Conservation (phyloP, 2,113 vertebrate genomes). For the Eudorcas thomsonii region DNA sequence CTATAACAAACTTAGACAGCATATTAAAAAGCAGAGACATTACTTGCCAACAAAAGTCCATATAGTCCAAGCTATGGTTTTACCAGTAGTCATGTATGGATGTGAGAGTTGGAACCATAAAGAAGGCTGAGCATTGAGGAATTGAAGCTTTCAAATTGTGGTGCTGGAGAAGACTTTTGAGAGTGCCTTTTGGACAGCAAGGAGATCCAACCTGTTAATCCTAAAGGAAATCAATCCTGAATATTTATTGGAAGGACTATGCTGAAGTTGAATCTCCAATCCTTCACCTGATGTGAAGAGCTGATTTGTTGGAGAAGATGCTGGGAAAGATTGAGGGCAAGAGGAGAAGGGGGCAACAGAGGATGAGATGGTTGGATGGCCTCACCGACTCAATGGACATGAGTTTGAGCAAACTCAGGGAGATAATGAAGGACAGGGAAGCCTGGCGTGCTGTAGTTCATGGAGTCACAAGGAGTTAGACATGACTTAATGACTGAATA, state of each 20-base stretch:
- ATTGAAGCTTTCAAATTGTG: not conserved
- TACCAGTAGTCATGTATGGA: not conserved
- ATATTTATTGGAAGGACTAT: not conserved
- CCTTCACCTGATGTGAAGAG: not conserved
- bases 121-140: not conserved
- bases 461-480: not conserved
- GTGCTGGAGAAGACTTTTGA: not conserved
- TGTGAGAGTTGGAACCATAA: not conserved
- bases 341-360: not conserved
- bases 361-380: not conserved
- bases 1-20: not conserved
- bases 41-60: accelerated
- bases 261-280: not conserved
- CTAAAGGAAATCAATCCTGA: not conserved
- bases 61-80: not conserved
- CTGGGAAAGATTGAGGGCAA: not conserved
- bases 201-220: not conserved
- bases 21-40: not conserved
- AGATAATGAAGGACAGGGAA: not conserved
- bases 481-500: not conserved
- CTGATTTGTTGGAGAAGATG: not conserved
- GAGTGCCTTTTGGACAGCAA: not conserved
- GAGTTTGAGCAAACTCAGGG: not conserved
- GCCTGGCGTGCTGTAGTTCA: not conserved
- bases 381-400: not conserved